Conservation (phyloP, 2,888 invertebrate genomes). For the Diachrysia chrysitis region DNA sequence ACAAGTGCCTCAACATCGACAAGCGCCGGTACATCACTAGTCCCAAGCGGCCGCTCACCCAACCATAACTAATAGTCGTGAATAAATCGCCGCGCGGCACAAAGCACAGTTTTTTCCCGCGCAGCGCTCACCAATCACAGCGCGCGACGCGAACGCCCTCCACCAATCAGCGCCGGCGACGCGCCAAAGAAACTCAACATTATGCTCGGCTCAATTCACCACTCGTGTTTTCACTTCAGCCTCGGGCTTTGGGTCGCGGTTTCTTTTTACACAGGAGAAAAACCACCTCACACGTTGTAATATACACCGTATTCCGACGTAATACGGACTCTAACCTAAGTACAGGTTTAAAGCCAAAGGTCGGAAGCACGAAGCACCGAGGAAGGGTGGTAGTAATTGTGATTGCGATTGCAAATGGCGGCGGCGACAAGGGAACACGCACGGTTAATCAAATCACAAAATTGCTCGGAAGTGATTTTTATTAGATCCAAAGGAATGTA, state of each 20-base stretch:
- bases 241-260: conserved; percentile 79
- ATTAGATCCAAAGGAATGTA: conserved; percentile 46
- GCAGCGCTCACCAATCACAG: conserved; percentile 77
- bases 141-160: conserved; percentile 64
- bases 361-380: conserved; percentile 41
- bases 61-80: conserved; percentile 88
- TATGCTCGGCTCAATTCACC: conserved; percentile 78
- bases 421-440: conserved; percentile 68
- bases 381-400: conserved; percentile 74
- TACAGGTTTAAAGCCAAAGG: conserved; percentile 15
- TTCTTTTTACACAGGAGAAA: conserved; percentile 63
- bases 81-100: conserved; percentile 83
- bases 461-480: conserved; percentile 67
- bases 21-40: conserved; percentile 65
- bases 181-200: conserved; percentile 83
- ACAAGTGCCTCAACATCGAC: conserved; percentile 32
- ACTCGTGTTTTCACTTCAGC: conserved; percentile 78
- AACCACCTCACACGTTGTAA: conserved; percentile 50
- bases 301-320: conserved; percentile 61
- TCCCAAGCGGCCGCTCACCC: conserved; percentile 73
- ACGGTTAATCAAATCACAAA: conserved; percentile 79
- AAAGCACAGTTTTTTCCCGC: conserved; percentile 80
- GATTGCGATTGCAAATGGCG: conserved; percentile 87
- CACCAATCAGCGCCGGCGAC: conserved; percentile 78
- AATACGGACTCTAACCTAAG: conserved; percentile 20